phyloP scores from a whole-genome alignment of 2,797 vertebrate species.

The Meriones psammophilus region DNA sequence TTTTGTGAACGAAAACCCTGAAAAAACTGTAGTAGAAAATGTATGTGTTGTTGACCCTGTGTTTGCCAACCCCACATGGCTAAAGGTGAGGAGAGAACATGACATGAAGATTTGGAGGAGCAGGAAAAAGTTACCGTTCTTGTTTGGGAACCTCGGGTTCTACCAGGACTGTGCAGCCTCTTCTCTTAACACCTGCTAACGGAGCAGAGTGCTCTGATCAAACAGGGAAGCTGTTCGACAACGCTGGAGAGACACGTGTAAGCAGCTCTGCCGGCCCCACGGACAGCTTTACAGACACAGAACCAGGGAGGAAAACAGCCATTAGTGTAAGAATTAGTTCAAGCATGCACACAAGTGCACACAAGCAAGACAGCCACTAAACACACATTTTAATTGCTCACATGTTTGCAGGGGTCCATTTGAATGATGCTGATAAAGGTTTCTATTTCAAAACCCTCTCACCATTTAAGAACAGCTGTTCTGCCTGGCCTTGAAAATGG shows the following conservation, averaged over 20 bases:
- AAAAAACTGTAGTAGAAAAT: not conserved
- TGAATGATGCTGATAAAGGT: slow-evolving; percentile 38
- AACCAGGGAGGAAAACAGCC: not conserved
- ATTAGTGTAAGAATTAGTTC: slow-evolving; percentile 33
- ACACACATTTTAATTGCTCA: slow-evolving; percentile 59
- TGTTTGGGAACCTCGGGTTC: not conserved
- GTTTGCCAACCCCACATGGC: no score
- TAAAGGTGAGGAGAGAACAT: not conserved
- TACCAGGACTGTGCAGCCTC: not conserved
- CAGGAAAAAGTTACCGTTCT: not conserved
- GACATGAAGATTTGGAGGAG: not conserved
- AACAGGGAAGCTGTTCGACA: slow-evolving; percentile 22
- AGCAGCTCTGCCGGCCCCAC: not conserved
- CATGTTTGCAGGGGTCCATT: slow-evolving; percentile 45
- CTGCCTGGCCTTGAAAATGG: slow-evolving; percentile 46
- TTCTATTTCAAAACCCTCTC: slow-evolving; percentile 53
- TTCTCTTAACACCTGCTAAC: not conserved
- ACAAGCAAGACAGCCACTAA: slow-evolving; percentile 62
- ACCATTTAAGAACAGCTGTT: slow-evolving; percentile 45
- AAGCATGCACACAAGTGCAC: slow-evolving; percentile 54
- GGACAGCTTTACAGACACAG: slow-evolving; percentile 1
- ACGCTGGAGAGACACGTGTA: not conserved
- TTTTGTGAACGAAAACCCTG: not conserved
- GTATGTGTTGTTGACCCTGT: no score
- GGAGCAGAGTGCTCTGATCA: not conserved